Conservation (phyloP, 2,888 invertebrate species). For the Camptogramma bilineatum region DNA sequence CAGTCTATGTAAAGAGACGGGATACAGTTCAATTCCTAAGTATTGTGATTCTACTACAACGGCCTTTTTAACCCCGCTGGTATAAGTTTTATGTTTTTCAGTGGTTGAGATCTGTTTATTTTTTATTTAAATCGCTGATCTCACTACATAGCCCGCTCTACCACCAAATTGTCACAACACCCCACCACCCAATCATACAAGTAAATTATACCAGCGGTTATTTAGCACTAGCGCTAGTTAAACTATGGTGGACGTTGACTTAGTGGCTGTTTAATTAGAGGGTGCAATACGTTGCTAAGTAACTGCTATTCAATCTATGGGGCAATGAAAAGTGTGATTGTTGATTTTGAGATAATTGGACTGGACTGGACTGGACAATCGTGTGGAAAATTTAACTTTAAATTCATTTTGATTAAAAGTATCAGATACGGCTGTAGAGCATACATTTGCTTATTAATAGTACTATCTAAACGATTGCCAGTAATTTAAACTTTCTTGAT, state of each 20-base stretch:
- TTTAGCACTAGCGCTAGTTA: conserved; percentile 55
- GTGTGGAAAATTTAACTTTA: not conserved
- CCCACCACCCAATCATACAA: conserved; percentile 61
- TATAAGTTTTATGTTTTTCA: no score
- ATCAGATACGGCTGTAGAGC: no score
- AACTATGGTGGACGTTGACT: conserved; percentile 73
- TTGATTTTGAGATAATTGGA: conserved; percentile 31
- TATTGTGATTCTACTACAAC: no score
- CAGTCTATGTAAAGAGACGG: no score
- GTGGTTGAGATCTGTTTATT: no score
- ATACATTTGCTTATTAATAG: no score
- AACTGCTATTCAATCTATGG: conserved; percentile 27
- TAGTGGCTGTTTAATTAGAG: conserved; percentile 79
- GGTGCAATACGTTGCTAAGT: conserved; percentile 69
- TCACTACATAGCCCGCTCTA: conserved; percentile 11
- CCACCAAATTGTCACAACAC: conserved; percentile 34
- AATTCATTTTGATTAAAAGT: no score
- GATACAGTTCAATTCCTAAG: no score
- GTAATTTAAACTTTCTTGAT: no score
- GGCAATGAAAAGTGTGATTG: conserved; percentile 28
- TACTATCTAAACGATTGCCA: no score
- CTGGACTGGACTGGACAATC: conserved; percentile 18
- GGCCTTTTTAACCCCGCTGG: no score
- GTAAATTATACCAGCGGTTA: conserved; percentile 71
- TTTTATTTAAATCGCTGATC: conserved; percentile 23